Evolutionary conservation across 1,140 invertebrate genomes (phyloP), one percentile per base, ranked within the genome.

Genomic region (Papilio xuthus): DNA sequence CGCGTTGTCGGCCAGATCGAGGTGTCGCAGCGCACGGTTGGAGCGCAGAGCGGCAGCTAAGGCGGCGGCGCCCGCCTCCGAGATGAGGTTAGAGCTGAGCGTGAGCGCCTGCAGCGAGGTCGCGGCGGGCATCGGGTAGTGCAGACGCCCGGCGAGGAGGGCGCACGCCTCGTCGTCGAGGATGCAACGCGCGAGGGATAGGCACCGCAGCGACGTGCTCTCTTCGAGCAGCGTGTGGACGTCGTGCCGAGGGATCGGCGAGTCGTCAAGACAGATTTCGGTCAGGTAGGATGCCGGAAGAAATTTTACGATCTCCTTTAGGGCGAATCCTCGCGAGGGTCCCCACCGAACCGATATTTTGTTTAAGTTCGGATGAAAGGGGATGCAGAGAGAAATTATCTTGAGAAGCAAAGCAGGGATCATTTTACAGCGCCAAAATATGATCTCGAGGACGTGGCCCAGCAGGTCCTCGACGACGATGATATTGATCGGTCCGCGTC

Each of bases 261-360:
- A 81, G 80, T 86, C 82, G 75, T 85, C 82, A 4, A 86, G 78
- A 28, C 77, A 79, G 4, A 86, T 28, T 56, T 86, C 84, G 13
- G 84, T 86, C 23, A 86, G 74, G 0, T 81, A 70, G 20, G 82
- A 85, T 20, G 42, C 53, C 0, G 76, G 63, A 4, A 85, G 44
- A 13, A 81, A 73, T 23, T 82, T 81, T 1, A 79, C 74, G 4
- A 85, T 76, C 23, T 84, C 85, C n/a, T 82, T 79, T 0, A 86
- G n/a, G 4, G 32, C 56, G 10, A 67, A 28, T 13, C 82, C 80
- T 77, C 73, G 37, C 80, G 74, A 1, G 28, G 53, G 44, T 4
- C 79, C 74, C 79, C 81, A 77, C 3, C 80, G 77, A 15, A 85
- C 26, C 2, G 78, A 79, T 10, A 85, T 77, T 74, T 80, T 80